Base-by-base conservation (phyloP, 2,888 invertebrate genomes). In the Troglohyphantes excavatus region DNA sequence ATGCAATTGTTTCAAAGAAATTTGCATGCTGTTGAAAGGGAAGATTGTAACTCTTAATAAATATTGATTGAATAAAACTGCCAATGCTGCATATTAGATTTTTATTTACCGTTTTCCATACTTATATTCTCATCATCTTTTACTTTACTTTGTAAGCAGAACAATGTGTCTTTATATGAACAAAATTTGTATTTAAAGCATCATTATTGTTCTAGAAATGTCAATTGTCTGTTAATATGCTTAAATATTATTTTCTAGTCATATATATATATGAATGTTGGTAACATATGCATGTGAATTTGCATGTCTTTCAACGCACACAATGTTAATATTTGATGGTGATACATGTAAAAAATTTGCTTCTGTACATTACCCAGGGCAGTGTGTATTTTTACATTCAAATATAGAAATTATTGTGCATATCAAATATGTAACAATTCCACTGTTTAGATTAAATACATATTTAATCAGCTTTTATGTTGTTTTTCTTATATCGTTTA, bases 231-330 rank as follows among this genome's bases (percentile, higher is more conserved):
- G 39, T 65, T 63, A 23, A 21, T 17, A 63, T 76, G 29, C 61
- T 59, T 29, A 11, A 76, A 61, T 39, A 65, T 39, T 73, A 73
- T 82, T 70, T 82, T 82, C 61, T 82, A 81, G 79, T 81, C 53
- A 67, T 81, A 23, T 70, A 46, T 84, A 17, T 39, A 43, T 73
- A 26, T 75, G 17, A 17, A n/a, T 73, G 46, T 43, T 61, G 73
- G 73, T 67, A 84, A 59, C 68, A 61, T 46, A 65, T 83, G 83
- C 73, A 83, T 83, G 83, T 73, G 43, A 83, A 27, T 61, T 68
- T 86, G 86, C 86, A 86, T 86, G 86, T 86, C 68, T 70, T 33
- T 53, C 61, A 86, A 85, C 84, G 84, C 86, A 78, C 85, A 85
- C 86, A 85, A 61, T 86, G 68, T 78, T 78, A 33, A 70, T 70